Evolutionary conservation across 2,797 vertebrate genomes (phyloP).

Genomic region (Petrocephalus sullivani): DNA sequence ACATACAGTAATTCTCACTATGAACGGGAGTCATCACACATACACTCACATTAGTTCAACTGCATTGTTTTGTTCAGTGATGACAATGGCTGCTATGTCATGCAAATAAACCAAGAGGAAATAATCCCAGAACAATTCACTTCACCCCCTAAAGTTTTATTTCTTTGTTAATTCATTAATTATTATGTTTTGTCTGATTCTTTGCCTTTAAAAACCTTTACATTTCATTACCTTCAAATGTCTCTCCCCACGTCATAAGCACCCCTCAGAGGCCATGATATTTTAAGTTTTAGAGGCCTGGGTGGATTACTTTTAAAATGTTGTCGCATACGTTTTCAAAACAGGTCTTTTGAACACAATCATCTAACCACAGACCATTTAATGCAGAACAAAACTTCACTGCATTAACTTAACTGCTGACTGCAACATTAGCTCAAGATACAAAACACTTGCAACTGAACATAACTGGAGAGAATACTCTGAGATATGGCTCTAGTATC

Average conservation of each 20-base stretch:
- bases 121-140: not conserved
- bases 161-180: not conserved
- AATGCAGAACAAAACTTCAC: not conserved
- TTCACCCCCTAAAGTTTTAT: not conserved
- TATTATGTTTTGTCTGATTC: not conserved
- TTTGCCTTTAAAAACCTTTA: not conserved
- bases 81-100: not conserved
- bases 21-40: constrained; percentile 55
- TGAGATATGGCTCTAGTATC: not conserved
- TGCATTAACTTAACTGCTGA: not conserved
- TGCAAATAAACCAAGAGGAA: not conserved
- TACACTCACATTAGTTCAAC: constrained; percentile 56
- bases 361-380: not conserved
- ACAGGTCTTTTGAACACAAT: not conserved
- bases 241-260: not conserved
- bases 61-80: constrained; percentile 36
- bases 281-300: not conserved
- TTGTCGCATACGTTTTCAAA: not conserved
- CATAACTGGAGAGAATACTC: not conserved
- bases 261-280: not conserved
- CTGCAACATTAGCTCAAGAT: not conserved
- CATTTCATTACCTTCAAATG: no score
- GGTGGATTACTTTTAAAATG: not conserved
- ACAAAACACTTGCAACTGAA: not conserved
- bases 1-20: constrained; percentile 67